Conservation (phyloP, 35 echinoderm and acorn worm species). For the Apostichopus japonicus region DNA sequence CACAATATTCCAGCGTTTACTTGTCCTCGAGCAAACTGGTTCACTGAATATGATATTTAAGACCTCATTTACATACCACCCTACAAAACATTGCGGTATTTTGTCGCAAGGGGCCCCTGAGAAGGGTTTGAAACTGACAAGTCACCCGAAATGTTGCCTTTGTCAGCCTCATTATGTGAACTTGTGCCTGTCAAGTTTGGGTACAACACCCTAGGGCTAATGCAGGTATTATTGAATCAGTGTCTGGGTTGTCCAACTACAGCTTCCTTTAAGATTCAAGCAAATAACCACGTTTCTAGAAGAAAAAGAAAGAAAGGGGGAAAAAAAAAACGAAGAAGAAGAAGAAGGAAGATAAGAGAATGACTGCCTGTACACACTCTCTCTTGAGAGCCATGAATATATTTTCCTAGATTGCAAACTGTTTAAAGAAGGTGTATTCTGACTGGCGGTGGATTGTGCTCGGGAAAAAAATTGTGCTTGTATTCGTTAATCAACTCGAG, state of each 20-base stretch:
- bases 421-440: no score
- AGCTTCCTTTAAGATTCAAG: not conserved
- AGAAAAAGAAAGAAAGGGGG: not conserved
- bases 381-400: no score
- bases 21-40: conserved; percentile 43
- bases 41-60: conserved; percentile 49
- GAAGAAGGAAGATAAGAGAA: no score
- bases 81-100: conserved; percentile 24
- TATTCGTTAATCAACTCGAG: no score
- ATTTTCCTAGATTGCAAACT: no score
- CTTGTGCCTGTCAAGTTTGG: conserved; percentile 38
- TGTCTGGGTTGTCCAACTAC: not conserved
- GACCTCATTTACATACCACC: conserved; percentile 57
- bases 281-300: not conserved
- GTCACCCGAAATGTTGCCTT: not conserved
- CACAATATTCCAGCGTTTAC: not conserved
- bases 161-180: conserved; percentile 37
- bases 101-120: not conserved
- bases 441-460: no score
- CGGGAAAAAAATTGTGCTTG: no score
- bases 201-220: conserved; percentile 35
- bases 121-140: not conserved
- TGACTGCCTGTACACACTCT: no score
- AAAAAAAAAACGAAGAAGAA: not conserved
- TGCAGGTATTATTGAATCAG: conserved; percentile 54